Percentiles rank a stretch among this genome's conserved stretches.
These are phyloP conservation scores for Bubo blakistoni DNA, from an alignment of 2,113 vertebrate species.

Conservation along the genomic window DNA sequence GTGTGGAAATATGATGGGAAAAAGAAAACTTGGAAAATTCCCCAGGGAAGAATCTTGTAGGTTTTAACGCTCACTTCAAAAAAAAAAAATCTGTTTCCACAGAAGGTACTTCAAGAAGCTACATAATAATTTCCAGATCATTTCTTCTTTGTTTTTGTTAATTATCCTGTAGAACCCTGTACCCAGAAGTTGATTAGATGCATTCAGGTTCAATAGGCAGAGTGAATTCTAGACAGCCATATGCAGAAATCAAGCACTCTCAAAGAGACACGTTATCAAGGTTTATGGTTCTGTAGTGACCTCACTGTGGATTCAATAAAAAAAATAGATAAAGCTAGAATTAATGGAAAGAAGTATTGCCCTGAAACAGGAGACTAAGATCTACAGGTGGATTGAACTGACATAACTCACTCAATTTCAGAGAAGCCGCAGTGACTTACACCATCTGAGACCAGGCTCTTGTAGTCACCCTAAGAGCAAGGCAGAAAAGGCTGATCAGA, in stretches of 20 bases:
- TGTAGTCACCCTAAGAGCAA: background rate
- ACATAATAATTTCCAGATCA: background rate
- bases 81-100: background rate
- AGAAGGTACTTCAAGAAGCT: background rate
- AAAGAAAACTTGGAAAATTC: background rate
- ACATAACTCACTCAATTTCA: background rate
- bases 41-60: background rate
- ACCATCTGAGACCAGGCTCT: background rate
- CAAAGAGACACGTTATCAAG: background rate
- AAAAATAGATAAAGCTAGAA: background rate
- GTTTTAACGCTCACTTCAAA: background rate
- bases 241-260: background rate
- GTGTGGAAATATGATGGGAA: background rate
- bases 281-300: background rate
- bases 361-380: background rate
- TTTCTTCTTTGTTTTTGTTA: background rate
- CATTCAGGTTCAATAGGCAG: background rate
- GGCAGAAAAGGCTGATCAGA: background rate
- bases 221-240: background rate
- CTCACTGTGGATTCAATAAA: background rate
- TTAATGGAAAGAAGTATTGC: background rate
- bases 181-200: background rate
- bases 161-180: background rate
- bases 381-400: background rate
- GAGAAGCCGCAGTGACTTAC: background rate